A percentile compares a stretch with the other conserved stretches of the same genome.
Evolutionary conservation across 2,113 vertebrate species (phyloP).

Genomic region (Xerus inauris): DNA sequence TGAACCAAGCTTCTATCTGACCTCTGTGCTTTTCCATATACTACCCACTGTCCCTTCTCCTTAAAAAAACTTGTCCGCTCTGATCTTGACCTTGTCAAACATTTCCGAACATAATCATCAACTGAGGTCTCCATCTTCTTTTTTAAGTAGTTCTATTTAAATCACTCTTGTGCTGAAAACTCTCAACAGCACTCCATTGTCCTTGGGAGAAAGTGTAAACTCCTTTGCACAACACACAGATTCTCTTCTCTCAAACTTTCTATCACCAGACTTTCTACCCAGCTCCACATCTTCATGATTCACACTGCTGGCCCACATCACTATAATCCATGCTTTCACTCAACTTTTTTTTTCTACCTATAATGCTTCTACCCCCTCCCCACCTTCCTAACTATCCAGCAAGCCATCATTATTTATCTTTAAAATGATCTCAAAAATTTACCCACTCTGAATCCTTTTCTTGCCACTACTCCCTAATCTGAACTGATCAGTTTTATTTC

Average conservation of each 20-base stretch:
- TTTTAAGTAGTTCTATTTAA: conserved; percentile 41
- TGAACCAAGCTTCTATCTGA: not conserved
- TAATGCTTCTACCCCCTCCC: not conserved
- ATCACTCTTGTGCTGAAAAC: not conserved
- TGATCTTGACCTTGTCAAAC: conserved; percentile 57
- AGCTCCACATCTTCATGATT: not conserved
- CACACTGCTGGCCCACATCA: not conserved
- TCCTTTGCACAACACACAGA: not conserved
- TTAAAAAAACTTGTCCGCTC: conserved; percentile 38
- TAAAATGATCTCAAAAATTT: not conserved
- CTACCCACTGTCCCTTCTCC: not conserved
- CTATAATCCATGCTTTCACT: not conserved
- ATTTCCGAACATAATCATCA: conserved; percentile 43
- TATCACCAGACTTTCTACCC: not conserved
- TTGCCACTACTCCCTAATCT: not conserved
- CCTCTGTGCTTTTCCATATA: not conserved
- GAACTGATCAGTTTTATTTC: not conserved
- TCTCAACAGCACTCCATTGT: not conserved
- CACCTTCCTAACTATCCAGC: not conserved
- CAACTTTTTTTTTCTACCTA: not conserved
- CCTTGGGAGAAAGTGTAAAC: conserved; percentile 25
- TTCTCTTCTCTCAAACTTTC: not conserved
- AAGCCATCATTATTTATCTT: not conserved
- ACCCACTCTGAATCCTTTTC: not conserved
- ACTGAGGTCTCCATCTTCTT: not conserved